Base-by-base conservation (phyloP, 1,140 invertebrate species). In the Brachystomella parvula region DNA sequence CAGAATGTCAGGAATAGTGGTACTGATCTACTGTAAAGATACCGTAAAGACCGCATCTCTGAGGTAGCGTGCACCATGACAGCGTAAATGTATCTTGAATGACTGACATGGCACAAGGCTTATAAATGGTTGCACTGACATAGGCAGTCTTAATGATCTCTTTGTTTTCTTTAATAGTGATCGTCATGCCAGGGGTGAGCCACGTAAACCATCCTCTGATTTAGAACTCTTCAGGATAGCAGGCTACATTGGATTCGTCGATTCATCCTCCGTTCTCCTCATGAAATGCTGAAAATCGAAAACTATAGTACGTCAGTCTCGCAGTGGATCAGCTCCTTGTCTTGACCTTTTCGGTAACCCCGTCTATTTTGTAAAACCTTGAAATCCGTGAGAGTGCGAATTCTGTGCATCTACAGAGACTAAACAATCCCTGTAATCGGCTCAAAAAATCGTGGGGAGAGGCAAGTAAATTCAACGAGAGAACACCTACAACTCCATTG, bases 311-410 rank as follows among this genome's bases (percentile, higher is more conserved):
- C 80, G 65, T 83, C 84, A 6, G 66, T 86, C 15, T 79, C 82
- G 71, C 78, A 73, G 15, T 70, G 86, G 3, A 75, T 82, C 44
- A 75, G 71, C 3, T 79, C 86, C 73, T 71, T 77, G 39, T 81
- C 82, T 84, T 0, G 70, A 79, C 47, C 76, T 84, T 49, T 74
- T 87, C 44, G 86, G 86, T 19, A 82, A 86, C 73, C 86, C 86
- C 0, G 84, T 87, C 6, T 83, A 81, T 75, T 83, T 83, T 39
- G 79, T n/a, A 77, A 26, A 78, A 76, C 21, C 81, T 85, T 61
- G 82, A 85, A 75, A 73, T 86, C 39, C 78, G 76, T 1, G 80
- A 85, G 70, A 68, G 64, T 3, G 74, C 76, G 65, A 81, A 80
- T n/a, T n/a, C n/a, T n/a, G n/a, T n/a, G n/a, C 58, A 85, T 86